Evolutionary conservation across 1,140 invertebrate species (phyloP), one percentile per base, ranked within the genome.

Genomic region (Drosophila erecta): DNA sequence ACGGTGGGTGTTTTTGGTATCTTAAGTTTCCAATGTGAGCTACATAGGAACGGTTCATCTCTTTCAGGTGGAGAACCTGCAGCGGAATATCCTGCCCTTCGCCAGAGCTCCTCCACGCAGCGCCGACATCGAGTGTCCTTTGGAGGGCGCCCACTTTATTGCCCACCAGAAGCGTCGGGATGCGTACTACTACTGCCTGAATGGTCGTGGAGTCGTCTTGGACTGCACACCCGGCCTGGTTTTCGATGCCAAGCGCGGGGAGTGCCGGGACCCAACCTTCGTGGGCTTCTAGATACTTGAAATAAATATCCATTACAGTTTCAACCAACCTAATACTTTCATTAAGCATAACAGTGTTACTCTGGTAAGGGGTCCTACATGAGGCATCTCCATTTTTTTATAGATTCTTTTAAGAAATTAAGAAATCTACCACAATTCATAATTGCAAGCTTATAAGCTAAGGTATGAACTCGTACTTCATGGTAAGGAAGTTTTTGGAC

Each of bases 211-310:
- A 17, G 69, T 91, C 30, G 75, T 50, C 15, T 40, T 91, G 49
- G 84, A 90, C 12, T 91, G 90, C 59, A 91, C 90, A 7, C 90
- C 90, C 3, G 90, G 90, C 12, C 55, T 91, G 55, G 60, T 89
- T 0, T 91, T 76, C 30, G 90, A 91, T 64, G 49, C 61, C 40
- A 55, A 65, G 47, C 22, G 44, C 1, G 54, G 81, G 49, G 70
- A 81, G 20, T 91, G 90, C 50, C 80, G 80, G 17, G 73, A 77
- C 33, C 69, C 77, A 0, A 54, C 70, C 14, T 58, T 65, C 17
- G 40, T 77, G 1, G 35, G 38, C n/a, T 61, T 11, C 24, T 89
- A 80, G 55, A 1, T 24, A 2, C 11, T 15, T 27, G 15, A 17
- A 51, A 73, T 73, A 54, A 35, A 58, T 8, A 33, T 38, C 6